These are phyloP conservation scores for Slavum lentiscoides DNA, from an alignment of 2,888 invertebrate genomes.

Conservation along the genomic window DNA sequence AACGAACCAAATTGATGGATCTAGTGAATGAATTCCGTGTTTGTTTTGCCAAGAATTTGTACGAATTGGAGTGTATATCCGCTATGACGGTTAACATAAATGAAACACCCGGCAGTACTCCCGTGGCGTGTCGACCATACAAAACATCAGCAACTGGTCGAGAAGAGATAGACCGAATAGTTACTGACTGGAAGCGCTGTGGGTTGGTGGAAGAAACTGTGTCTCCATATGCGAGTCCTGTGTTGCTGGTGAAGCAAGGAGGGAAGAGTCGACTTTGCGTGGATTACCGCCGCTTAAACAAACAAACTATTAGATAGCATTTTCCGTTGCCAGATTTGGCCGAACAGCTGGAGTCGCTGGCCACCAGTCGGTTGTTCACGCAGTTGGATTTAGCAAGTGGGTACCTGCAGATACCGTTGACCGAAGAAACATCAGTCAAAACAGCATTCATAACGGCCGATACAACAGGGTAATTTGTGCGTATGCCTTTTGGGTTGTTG, in stretches of 20 bases:
- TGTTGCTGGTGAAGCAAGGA: constrained; percentile 6
- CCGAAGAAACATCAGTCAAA: background rate
- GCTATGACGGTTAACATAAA: constrained; percentile 6
- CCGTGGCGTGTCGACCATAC: constrained; percentile 1
- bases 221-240: background rate
- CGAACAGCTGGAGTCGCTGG: background rate
- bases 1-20: background rate
- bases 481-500: constrained; percentile 10
- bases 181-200: background rate
- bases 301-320: background rate
- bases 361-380: background rate
- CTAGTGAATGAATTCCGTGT: constrained; percentile 10
- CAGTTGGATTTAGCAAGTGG: constrained; percentile 29
- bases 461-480: constrained; percentile 12
- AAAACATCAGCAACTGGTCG: background rate
- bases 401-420: constrained; percentile 18
- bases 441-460: constrained; percentile 8
- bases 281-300: background rate
- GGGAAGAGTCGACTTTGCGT: background rate
- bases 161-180: background rate
- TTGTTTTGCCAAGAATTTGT: background rate
- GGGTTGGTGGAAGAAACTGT: constrained; percentile 3
- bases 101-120: background rate
- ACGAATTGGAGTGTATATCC: background rate
- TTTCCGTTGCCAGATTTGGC: background rate